phyloP scores from a whole-genome alignment of 2,888 invertebrate genomes.

The Pseudeuparius sepicola region DNA sequence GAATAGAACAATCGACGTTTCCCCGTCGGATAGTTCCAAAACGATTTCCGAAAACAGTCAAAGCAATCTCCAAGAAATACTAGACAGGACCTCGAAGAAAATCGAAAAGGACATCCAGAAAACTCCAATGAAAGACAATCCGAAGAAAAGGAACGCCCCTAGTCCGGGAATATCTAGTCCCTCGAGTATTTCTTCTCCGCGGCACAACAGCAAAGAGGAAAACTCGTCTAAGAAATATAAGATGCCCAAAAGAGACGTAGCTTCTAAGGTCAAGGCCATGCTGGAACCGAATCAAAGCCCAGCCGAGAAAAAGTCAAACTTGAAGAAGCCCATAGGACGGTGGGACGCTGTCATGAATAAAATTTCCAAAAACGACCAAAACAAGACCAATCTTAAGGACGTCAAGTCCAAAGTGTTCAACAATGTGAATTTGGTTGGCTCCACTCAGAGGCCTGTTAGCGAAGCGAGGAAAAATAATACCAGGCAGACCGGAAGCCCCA shows the following conservation, averaged over 20 bases:
- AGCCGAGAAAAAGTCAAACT: slow-evolving; percentile 43
- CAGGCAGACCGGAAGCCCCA: slow-evolving; percentile 25
- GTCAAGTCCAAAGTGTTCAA: slow-evolving; percentile 68
- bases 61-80: slow-evolving; percentile 30
- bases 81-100: slow-evolving; percentile 15
- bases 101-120: slow-evolving; percentile 19
- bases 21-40: slow-evolving; percentile 52
- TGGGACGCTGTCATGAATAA: slow-evolving; percentile 82
- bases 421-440: slow-evolving; percentile 21
- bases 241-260: slow-evolving; percentile 67
- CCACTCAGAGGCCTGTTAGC: slow-evolving; percentile 12
- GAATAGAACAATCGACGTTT: slow-evolving; percentile 41
- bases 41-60: slow-evolving; percentile 47
- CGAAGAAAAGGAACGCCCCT: slow-evolving; percentile 32
- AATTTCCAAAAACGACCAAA: slow-evolving; percentile 63
- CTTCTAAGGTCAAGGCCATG: slow-evolving; percentile 67
- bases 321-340: slow-evolving; percentile 51
- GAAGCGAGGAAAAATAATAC: slow-evolving; percentile 20
- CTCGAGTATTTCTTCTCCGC: slow-evolving; percentile 31
- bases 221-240: slow-evolving; percentile 58
- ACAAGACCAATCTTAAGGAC: slow-evolving; percentile 67
- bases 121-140: slow-evolving; percentile 20
- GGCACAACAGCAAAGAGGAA: slow-evolving; percentile 38
- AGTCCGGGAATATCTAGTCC: slow-evolving; percentile 33
- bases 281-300: slow-evolving; percentile 48